Evolutionary conservation across 2,888 invertebrate genomes (phyloP).

Genomic region (Athripsodes cinereus): DNA sequence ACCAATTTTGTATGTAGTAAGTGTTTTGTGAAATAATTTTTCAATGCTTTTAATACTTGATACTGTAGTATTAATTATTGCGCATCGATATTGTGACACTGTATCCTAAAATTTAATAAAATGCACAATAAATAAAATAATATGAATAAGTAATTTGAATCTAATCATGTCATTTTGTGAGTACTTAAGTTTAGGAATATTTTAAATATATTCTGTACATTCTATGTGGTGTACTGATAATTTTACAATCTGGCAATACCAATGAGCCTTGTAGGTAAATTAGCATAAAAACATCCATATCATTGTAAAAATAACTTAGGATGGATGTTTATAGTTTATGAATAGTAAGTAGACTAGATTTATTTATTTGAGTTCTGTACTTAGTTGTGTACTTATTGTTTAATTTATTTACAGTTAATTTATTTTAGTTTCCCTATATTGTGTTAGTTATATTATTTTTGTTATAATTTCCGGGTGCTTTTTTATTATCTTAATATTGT

Average conservation of each 20-base stretch:
- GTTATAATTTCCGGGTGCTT: background rate
- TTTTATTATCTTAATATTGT: background rate
- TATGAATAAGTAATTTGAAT: too few species aligned
- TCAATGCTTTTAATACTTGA: too few species aligned
- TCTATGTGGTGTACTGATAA: slow-evolving; percentile 1
- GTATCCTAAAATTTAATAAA: too few species aligned
- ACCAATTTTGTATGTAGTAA: background rate
- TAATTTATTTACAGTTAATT: background rate
- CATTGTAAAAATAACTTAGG: background rate
- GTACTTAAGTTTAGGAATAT: too few species aligned
- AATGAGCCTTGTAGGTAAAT: slow-evolving; percentile 25
- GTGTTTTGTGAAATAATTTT: background rate
- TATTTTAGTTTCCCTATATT: background rate
- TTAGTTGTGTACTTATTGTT: background rate
- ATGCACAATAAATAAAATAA: too few species aligned
- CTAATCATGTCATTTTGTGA: too few species aligned
- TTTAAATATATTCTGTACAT: too few species aligned
- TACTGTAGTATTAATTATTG: too few species aligned
- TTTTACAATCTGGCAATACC: slow-evolving; percentile 21
- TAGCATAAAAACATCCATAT: background rate
- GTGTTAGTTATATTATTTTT: background rate
- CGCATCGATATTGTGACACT: too few species aligned
- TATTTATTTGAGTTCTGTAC: background rate
- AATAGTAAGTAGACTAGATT: background rate
- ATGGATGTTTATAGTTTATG: background rate